Conservation (phyloP, 2,888 invertebrate species). For the Polylopha cassiicola region DNA sequence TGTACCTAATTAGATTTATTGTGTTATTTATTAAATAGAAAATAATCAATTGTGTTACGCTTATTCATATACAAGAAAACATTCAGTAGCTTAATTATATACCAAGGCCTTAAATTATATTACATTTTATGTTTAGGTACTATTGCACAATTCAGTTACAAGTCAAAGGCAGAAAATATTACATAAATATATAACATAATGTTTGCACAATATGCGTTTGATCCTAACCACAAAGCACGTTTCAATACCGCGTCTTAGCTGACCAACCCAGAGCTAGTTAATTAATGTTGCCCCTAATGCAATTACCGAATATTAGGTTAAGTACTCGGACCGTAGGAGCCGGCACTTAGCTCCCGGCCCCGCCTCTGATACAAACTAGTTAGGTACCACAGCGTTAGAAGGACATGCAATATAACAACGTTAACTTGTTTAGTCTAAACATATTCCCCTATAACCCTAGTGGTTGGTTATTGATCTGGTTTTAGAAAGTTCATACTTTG, state of each 20-base stretch:
- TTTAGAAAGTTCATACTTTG: too few species aligned
- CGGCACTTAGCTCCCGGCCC: constrained; percentile 57
- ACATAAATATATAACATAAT: constrained; percentile 9
- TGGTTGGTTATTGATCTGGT: too few species aligned
- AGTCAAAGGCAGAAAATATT: too few species aligned
- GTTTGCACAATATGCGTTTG: constrained; percentile 10
- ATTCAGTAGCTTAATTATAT: too few species aligned
- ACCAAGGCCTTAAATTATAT: too few species aligned
- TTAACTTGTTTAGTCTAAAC: constrained; percentile 11
- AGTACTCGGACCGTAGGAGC: constrained; percentile 54
- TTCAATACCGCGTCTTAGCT: constrained; percentile 55
- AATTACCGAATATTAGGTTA: constrained; percentile 74
- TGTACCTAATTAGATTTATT: too few species aligned
- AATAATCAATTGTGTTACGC: too few species aligned
- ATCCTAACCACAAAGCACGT: constrained; percentile 47
- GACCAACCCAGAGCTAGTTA: constrained; percentile 56
- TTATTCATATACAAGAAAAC: too few species aligned
- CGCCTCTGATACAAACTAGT: constrained; percentile 63
- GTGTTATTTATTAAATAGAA: too few species aligned
- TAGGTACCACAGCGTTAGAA: constrained; percentile 35
- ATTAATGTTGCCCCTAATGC: constrained; percentile 66
- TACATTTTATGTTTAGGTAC: too few species aligned
- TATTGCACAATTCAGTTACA: too few species aligned
- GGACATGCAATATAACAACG: constrained; percentile 2
- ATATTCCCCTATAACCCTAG: constrained; percentile 9